Evolutionary conservation across 2,797 vertebrate species (phyloP).

Genomic region (Fistularia commersonii): DNA sequence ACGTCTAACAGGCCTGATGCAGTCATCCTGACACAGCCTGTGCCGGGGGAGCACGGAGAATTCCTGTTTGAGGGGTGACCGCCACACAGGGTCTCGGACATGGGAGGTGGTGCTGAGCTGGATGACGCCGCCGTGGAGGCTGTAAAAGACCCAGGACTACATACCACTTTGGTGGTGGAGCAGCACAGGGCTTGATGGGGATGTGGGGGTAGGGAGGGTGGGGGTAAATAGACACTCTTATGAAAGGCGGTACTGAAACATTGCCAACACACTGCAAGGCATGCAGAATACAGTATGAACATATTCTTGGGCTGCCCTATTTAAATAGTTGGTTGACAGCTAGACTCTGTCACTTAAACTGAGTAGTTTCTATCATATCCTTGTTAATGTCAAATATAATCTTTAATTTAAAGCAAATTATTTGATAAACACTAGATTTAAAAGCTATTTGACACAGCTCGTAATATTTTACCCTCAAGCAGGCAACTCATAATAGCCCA

Average conservation of each 20-base stretch:
- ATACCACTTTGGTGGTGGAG: conserved; percentile 25
- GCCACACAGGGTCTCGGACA: conserved; percentile 11
- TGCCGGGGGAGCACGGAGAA: conserved; percentile 33
- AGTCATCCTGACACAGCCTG: conserved; percentile 87
- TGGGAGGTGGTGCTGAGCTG: conserved; percentile 30
- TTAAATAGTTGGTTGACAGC: conserved; percentile 14
- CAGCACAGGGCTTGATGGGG: conserved; percentile 29
- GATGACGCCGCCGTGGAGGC: conserved; percentile 33
- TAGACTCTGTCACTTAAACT: conserved; percentile 5
- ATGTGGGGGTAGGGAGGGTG: conserved; percentile 28
- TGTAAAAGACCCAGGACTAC: not conserved
- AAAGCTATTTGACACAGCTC: conserved; percentile 18
- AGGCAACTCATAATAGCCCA: conserved; percentile 18
- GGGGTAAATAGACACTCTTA: not conserved
- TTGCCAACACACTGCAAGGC: conserved; percentile 42
- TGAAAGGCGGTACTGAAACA: conserved; percentile 7
- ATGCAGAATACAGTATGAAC: conserved; percentile 55
- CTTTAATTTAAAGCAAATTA: conserved; percentile 36
- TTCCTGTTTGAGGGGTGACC: conserved; percentile 29
- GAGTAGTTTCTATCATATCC: conserved; percentile 30
- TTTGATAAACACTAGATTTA: conserved; percentile 17
- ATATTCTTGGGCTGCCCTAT: conserved; percentile 49
- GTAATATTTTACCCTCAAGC: conserved; percentile 3
- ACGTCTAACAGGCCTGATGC: conserved; percentile 94
- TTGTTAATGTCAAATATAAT: conserved; percentile 34